Percentiles rank a stretch among this genome's conserved stretches.
Conservation (phyloP, 2,888 invertebrate genomes). For the Diabrotica balteata region DNA sequence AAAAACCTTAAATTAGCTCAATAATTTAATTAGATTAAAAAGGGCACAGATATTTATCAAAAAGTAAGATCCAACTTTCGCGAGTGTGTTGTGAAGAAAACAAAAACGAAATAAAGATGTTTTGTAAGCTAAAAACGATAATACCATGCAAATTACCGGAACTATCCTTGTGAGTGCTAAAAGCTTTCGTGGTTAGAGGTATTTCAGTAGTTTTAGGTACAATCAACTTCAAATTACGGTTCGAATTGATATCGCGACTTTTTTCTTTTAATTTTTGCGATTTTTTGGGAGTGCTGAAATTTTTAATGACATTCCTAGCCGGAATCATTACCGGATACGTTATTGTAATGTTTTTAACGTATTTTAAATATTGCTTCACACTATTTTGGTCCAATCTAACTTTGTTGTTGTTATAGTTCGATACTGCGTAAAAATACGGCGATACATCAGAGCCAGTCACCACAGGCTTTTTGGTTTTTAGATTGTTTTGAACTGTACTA, state of each 20-base stretch:
- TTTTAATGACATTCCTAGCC: slow-evolving; percentile 55
- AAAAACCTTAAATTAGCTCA: too few species aligned
- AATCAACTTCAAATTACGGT: slow-evolving; percentile 56
- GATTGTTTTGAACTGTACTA: slow-evolving; percentile 36
- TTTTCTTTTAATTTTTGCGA: slow-evolving; percentile 60
- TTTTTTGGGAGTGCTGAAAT: slow-evolving; percentile 53
- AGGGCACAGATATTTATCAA: too few species aligned
- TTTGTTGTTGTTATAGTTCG: slow-evolving; percentile 50
- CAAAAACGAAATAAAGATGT: slow-evolving; percentile 37
- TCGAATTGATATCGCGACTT: slow-evolving; percentile 59
- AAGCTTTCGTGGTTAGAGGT: slow-evolving; percentile 24
- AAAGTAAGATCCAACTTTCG: too few species aligned
- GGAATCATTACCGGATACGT: slow-evolving; percentile 76
- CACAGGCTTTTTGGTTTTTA: slow-evolving; percentile 43
- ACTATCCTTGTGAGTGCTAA: slow-evolving; percentile 30
- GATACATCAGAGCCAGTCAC: slow-evolving; percentile 49
- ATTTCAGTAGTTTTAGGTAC: slow-evolving; percentile 48
- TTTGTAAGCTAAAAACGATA: slow-evolving; percentile 42
- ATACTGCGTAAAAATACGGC: slow-evolving; percentile 54
- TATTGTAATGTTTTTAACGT: slow-evolving; percentile 58
- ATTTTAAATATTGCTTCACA: slow-evolving; percentile 54
- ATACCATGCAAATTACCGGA: slow-evolving; percentile 43
- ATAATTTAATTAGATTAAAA: too few species aligned
- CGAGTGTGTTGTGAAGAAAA: slow-evolving; percentile 38
- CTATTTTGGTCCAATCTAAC: slow-evolving; percentile 50